These are phyloP conservation scores for Sminthopsis crassicaudata DNA, from an alignment of 2,113 vertebrate species.

Conservation along the genomic window DNA sequence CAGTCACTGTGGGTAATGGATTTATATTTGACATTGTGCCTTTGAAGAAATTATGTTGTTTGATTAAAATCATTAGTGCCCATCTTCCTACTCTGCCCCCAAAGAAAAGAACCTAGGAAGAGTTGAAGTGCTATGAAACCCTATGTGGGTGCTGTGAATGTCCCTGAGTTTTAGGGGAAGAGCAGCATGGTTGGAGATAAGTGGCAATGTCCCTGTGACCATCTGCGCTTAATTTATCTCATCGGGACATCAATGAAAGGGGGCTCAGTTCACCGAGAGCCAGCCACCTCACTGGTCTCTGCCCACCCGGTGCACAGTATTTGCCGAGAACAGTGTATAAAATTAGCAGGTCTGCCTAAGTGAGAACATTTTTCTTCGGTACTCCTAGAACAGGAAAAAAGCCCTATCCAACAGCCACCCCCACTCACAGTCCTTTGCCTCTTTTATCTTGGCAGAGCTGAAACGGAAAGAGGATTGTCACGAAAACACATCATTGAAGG, in stretches of 20 bases:
- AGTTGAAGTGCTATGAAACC: background rate
- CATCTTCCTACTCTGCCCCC: background rate
- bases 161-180: background rate
- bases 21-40: background rate
- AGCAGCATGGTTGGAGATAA: background rate
- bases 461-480: constrained; percentile 96
- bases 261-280: background rate
- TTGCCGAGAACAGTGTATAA: background rate
- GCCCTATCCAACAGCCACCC: constrained; percentile 7
- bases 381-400: constrained; percentile 12
- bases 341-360: background rate
- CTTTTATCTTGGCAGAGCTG: constrained; percentile 87
- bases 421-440: background rate
- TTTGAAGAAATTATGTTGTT: background rate
- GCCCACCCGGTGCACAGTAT: background rate
- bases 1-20: background rate
- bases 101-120: background rate
- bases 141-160: background rate
- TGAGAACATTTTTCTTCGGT: background rate
- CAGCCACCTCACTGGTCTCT: background rate
- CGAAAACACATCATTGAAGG: constrained; percentile 99
- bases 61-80: background rate
- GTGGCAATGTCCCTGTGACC: background rate
- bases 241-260: background rate
- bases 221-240: background rate